A percentile compares a stretch with the other conserved stretches of the same genome.
These are phyloP conservation scores for Ceratitis capitata DNA, from an alignment of 1,140 invertebrate species.

Conservation along the genomic window DNA sequence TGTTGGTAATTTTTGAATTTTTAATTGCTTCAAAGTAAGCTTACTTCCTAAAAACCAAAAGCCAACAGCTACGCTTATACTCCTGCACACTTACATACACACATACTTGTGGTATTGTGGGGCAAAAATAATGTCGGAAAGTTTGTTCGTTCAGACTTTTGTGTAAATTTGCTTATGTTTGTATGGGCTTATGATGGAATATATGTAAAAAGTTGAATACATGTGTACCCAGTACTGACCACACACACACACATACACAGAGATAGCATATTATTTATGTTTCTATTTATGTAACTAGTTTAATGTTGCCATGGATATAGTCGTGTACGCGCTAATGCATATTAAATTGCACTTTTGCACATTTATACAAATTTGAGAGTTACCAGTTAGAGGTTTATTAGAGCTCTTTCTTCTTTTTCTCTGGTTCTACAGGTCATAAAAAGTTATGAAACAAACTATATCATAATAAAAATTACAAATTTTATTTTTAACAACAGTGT, in stretches of 20 bases:
- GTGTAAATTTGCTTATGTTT: neutral
- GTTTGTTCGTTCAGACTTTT: neutral
- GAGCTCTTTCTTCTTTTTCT: neutral
- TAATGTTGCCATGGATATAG: neutral
- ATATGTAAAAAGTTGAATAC: neutral
- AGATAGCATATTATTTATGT: neutral
- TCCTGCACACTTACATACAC: slow-evolving; percentile 22
- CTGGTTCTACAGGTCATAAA: neutral
- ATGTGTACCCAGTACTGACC: neutral
- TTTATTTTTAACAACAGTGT: no score
- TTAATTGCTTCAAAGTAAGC: slow-evolving; percentile 26
- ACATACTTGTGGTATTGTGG: no score
- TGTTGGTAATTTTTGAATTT: slow-evolving; percentile 31
- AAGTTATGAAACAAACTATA: slow-evolving; percentile 10
- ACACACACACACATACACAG: neutral
- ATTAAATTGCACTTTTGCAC: slow-evolving; percentile 36
- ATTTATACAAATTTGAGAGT: slow-evolving; percentile 2
- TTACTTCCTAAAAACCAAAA: neutral
- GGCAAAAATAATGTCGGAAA: neutral
- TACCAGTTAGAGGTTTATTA: neutral
- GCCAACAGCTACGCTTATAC: neutral
- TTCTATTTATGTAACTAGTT: neutral
- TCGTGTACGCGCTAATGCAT: slow-evolving; percentile 29
- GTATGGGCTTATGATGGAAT: neutral
- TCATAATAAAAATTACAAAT: neutral